These are phyloP conservation scores for Oreochromis grahami DNA, from an alignment of 2,797 vertebrate species.

Conservation along the genomic window DNA sequence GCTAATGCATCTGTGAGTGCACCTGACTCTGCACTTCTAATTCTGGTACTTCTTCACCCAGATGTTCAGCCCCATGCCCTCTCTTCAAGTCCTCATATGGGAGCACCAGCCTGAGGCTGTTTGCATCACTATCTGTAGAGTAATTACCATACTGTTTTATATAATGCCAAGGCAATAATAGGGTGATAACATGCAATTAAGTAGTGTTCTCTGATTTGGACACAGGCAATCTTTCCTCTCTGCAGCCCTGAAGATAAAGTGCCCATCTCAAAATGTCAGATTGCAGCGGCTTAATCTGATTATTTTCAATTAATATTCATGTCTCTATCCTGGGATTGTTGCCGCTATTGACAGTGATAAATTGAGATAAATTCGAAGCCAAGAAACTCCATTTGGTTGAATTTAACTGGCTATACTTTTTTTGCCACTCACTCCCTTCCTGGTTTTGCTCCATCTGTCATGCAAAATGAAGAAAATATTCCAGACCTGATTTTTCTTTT, in stretches of 20 bases:
- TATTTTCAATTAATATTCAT: constrained; percentile 99
- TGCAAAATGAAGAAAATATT: background rate
- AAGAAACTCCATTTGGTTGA: constrained; percentile 88
- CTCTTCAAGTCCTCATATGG: constrained; percentile 75
- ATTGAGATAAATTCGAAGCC: constrained; percentile 90
- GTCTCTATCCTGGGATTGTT: constrained; percentile 85
- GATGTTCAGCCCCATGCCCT: constrained; percentile 77
- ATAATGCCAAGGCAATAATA: constrained; percentile 99
- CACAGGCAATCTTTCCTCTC: constrained; percentile 73
- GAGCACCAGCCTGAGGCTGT: constrained; percentile 89
- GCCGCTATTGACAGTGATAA: constrained; percentile 94
- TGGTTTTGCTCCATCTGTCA: background rate
- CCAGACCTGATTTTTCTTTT: constrained; percentile 57
- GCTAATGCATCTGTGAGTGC: constrained; percentile 19
- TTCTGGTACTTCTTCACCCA: constrained; percentile 69
- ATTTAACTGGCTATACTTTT: constrained; percentile 80
- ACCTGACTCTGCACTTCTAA: constrained; percentile 58
- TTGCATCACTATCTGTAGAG: constrained; percentile 95
- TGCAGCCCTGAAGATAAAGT: constrained; percentile 93
- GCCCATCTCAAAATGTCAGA: constrained; percentile 96
- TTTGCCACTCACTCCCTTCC: background rate
- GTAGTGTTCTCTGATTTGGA: constrained; percentile 90
- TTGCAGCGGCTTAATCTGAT: constrained; percentile 95
- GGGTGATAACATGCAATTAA: constrained; percentile 99
- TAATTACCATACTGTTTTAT: constrained; percentile 99